Conservation (phyloP, 2,797 vertebrate genomes). For the Silurus aristotelis region DNA sequence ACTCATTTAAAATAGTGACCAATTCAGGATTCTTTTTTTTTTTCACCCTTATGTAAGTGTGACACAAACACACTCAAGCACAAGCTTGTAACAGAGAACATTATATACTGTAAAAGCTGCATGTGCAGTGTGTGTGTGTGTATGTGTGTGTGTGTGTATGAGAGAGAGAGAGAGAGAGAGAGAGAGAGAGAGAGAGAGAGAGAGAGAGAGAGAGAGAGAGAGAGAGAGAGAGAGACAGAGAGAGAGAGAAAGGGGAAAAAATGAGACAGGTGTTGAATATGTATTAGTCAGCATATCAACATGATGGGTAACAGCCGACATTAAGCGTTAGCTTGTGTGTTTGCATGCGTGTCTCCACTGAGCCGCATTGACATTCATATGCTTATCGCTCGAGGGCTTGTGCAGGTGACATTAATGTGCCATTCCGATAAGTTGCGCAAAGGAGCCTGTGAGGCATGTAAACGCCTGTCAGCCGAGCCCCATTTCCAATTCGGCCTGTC, state of each 20-base stretch:
- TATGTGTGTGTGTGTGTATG: not conserved
- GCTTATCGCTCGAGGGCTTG: conserved; percentile 50
- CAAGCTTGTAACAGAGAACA: not conserved
- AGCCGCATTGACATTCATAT: conserved; percentile 64
- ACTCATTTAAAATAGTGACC: not conserved
- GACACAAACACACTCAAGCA: conserved; percentile 14
- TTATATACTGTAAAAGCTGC: conserved; percentile 17
- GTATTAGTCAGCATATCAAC: conserved; percentile 54
- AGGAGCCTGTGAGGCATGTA: conserved; percentile 54
- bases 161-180: not conserved
- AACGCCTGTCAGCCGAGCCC: conserved; percentile 54
- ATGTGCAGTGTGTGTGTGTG: conserved; percentile 7
- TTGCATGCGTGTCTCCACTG: conserved; percentile 41
- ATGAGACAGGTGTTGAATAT: conserved; percentile 46
- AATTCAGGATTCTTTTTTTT: not conserved
- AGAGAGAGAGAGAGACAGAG: not conserved
- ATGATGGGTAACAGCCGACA: conserved; percentile 45
- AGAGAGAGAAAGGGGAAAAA: conserved; percentile 4
- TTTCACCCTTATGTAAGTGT: not conserved
- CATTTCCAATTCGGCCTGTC: conserved; percentile 52
- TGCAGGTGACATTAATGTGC: conserved; percentile 57
- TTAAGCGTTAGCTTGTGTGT: conserved; percentile 45
- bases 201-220: not conserved
- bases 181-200: not conserved
- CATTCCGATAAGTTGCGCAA: conserved; percentile 47